phyloP scores from a whole-genome alignment of 1,140 invertebrate genomes.

The Conopomorpha cramerella region DNA sequence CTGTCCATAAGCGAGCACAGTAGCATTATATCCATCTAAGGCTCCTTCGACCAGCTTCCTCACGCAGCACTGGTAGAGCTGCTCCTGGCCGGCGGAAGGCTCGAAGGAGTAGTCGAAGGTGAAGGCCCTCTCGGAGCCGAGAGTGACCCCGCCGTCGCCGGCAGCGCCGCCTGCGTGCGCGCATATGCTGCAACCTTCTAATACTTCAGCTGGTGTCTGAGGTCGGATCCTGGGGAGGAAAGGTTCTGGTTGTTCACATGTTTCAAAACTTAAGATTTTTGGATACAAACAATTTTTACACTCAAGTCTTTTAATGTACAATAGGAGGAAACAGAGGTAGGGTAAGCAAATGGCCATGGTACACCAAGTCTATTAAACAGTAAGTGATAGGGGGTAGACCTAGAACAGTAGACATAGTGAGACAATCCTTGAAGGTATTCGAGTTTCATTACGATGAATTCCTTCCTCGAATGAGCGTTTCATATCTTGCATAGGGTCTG shows the following conservation, averaged over 20 bases:
- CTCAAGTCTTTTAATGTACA: no score
- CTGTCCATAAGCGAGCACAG: constrained; percentile 95
- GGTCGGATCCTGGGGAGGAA: constrained; percentile 82
- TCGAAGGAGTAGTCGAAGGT: constrained; percentile 98
- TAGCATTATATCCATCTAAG: constrained; percentile 93
- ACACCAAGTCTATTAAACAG: no score
- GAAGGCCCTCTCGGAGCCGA: constrained; percentile 94
- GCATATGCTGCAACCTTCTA: constrained; percentile 94
- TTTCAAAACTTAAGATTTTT: no score
- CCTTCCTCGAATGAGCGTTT: no score
- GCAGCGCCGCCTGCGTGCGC: constrained; percentile 87
- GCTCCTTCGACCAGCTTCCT: constrained; percentile 83
- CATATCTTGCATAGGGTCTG: no score
- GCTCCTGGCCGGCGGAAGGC: constrained; percentile 70
- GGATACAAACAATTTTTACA: no score
- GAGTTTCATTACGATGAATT: no score
- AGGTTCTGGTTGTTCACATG: neutral
- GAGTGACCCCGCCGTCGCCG: constrained; percentile 87
- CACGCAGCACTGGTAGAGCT: constrained; percentile 87
- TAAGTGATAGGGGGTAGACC: no score
- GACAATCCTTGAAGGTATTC: no score
- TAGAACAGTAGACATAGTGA: no score
- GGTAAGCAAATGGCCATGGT: no score
- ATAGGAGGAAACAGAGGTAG: no score
- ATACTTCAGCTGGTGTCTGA: constrained; percentile 88